These are phyloP conservation scores for Sminthopsis crassicaudata DNA, from an alignment of 2,113 vertebrate species.

Conservation along the genomic window DNA sequence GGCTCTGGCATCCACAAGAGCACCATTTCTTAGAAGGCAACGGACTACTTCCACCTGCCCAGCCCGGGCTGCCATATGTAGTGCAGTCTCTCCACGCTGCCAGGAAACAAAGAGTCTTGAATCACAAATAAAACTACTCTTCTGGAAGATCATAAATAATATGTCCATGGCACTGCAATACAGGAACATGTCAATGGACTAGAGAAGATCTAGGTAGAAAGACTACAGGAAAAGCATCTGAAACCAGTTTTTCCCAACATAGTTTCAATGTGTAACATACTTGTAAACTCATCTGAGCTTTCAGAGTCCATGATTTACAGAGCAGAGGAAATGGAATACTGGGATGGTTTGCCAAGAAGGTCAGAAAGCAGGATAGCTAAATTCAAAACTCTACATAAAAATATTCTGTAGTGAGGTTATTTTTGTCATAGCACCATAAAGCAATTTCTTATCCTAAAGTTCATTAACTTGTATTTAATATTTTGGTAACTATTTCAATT, in stretches of 20 bases:
- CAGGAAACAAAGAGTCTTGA: constrained; percentile 69
- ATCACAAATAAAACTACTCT: constrained; percentile 16
- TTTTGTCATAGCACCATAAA: not conserved
- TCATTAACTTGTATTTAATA: not conserved
- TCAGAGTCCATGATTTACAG: not conserved
- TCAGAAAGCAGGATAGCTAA: not conserved
- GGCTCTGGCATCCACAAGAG: constrained; percentile 95
- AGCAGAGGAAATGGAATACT: not conserved
- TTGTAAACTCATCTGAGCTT: constrained; percentile 20
- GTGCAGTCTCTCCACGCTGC: constrained; percentile 96
- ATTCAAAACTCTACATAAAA: not conserved
- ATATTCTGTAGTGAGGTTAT: not conserved
- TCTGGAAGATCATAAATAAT: not conserved
- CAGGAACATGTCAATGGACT: constrained; percentile 13
- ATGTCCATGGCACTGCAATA: constrained; percentile 10
- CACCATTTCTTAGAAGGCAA: constrained; percentile 96
- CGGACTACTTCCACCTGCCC: constrained; percentile 99
- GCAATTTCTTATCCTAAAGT: not conserved
- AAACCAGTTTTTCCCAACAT: not conserved
- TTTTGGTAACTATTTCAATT: not conserved
- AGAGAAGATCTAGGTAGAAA: constrained; percentile 10
- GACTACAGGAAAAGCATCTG: not conserved
- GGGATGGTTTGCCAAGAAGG: not conserved
- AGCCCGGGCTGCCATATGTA: constrained; percentile 97
- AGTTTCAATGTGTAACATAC: not conserved